Base-by-base conservation (phyloP, 2,113 vertebrate species). In the Microtus ochrogaster region DNA sequence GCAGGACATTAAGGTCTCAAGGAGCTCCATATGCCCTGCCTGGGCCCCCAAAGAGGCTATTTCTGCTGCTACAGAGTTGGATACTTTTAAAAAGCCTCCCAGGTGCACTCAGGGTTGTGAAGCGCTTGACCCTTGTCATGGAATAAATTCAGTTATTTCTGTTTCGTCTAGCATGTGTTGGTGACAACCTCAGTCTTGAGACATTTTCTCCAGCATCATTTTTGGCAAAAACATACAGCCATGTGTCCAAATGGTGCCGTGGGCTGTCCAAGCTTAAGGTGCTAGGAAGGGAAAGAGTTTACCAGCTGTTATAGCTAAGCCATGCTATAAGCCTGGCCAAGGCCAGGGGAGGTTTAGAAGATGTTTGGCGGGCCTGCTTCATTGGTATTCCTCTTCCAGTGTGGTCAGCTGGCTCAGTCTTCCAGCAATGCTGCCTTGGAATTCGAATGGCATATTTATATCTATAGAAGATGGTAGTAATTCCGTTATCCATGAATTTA, bases 371-470 rank as follows among this genome's bases (percentile, higher is more conserved):
- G n/a, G 65, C 7, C 13, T 52, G 24, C 21, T n/a, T 89, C 58
- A 4, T 12, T 44, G 41, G 4, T 12, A 6, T 26, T 88, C 63
- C 84, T 61, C 58, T 77, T 70, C 74, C 6, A 22, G 55, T 49
- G 22, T 7, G 19, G 9, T 68, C 61, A 70, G 52, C 55, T 92
- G 52, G 44, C 63, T 95, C 63, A 72, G 84, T 36, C 70, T 78
- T 65, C 78, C 30, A 33, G 7, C 22, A 55, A 36, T 4, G 12
- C 21, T n/a, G 30, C 36, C 39, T 94, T 55, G 83, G 68, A 81
- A 66, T 95, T 94, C 87, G 73, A 36, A 58, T 73, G 72, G 89
- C 39, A 58, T 72, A 49, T 66, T 91, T 90, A 87, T 74, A 66
- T 44, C 87, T 87, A 47, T 86, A 4, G 66, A 30, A 79, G 76